phyloP scores from a whole-genome alignment of 2,113 vertebrate genomes.

The Larimichthys crocea region DNA sequence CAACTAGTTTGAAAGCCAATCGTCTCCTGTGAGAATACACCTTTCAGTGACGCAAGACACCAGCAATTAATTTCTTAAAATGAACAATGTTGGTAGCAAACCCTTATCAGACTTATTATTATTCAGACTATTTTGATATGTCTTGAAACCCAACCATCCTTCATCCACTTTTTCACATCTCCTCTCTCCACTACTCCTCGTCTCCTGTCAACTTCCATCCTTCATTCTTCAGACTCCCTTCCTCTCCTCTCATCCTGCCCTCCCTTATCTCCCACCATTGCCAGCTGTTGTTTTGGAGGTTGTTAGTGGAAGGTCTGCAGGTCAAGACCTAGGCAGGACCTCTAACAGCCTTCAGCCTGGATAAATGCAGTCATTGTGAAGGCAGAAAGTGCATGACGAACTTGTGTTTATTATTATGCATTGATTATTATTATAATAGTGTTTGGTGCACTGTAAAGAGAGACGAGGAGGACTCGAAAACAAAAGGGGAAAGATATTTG shows the following conservation, averaged over 20 bases:
- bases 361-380: slow-evolving; percentile 59
- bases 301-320: slow-evolving; percentile 60
- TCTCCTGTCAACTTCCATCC: slow-evolving; percentile 30
- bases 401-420: not conserved
- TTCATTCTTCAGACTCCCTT: slow-evolving; percentile 17
- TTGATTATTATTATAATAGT: not conserved
- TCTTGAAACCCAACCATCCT: no score
- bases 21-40: no score
- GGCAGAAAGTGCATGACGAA: slow-evolving; percentile 6
- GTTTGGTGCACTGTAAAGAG: not conserved
- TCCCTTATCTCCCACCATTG: slow-evolving; percentile 51
- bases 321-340: slow-evolving; percentile 71
- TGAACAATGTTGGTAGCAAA: no score
- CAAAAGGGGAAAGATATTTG: no score
- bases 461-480: not conserved
- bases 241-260: slow-evolving; percentile 31
- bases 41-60: no score
- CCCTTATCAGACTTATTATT: no score
- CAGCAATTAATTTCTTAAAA: no score
- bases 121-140: no score
- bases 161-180: not conserved
- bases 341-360: slow-evolving; percentile 28
- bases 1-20: no score
- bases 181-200: not conserved
- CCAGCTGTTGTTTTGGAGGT: slow-evolving; percentile 84